Conservation (phyloP, 2,113 vertebrate species). For the Platichthys stellatus region DNA sequence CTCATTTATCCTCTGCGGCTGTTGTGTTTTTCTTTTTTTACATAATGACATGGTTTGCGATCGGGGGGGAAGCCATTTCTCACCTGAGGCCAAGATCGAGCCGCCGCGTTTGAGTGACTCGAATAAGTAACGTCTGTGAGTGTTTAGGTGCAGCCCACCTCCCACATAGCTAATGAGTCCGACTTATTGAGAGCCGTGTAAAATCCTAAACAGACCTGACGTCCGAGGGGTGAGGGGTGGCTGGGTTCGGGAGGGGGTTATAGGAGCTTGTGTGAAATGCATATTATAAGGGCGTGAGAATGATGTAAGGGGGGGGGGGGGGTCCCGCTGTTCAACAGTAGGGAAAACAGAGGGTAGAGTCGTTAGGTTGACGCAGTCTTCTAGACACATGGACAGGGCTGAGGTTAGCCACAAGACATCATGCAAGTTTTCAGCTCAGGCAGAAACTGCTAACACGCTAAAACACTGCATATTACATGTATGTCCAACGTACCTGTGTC, state of each 20-base stretch:
- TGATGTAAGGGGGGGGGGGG: conserved; percentile 40
- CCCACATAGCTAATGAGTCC: conserved; percentile 53
- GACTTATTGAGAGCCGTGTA: conserved; percentile 36
- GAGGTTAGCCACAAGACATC: conserved; percentile 48
- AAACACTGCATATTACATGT: not conserved
- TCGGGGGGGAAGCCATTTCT: conserved; percentile 49
- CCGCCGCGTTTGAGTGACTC: conserved; percentile 32
- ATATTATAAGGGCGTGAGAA: conserved; percentile 61
- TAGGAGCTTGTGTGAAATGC: conserved; percentile 43
- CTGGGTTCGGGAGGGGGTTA: not conserved
- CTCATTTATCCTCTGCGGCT: conserved; percentile 57
- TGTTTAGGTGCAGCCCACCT: conserved; percentile 52
- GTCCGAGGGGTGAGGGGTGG: not conserved
- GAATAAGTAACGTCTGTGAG: conserved; percentile 46
- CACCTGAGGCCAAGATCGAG: conserved; percentile 35
- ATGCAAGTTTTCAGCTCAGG: conserved; percentile 5
- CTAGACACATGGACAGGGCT: conserved; percentile 20
- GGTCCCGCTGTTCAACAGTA: conserved; percentile 28
- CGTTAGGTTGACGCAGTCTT: conserved; percentile 54
- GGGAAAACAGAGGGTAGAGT: conserved; percentile 70
- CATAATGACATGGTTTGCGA: conserved; percentile 64
- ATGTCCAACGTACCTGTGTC: too few species aligned
- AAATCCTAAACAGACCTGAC: conserved; percentile 61
- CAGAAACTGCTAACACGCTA: too few species aligned
- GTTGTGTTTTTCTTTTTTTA: conserved; percentile 45